Conservation (phyloP, 2,113 vertebrate genomes). For the Triplophysa siluroides region DNA sequence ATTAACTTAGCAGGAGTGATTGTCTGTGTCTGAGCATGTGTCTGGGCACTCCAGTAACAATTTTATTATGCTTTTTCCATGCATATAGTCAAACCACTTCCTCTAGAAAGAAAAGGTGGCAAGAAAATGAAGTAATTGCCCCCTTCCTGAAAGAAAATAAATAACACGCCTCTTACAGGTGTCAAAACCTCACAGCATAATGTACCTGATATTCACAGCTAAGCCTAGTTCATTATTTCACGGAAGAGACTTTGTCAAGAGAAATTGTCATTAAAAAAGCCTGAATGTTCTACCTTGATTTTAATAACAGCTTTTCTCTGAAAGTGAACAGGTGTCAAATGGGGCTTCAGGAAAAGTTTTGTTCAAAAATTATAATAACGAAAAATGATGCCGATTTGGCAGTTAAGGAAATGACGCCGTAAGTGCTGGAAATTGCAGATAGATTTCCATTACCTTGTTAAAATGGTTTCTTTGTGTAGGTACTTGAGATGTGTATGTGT, state of each 20-base stretch:
- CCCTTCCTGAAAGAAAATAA: conserved; percentile 10
- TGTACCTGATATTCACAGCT: conserved; percentile 1
- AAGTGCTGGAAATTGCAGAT: not conserved
- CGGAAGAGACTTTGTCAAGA: not conserved
- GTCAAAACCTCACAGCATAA: not conserved
- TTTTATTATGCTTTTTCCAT: not conserved
- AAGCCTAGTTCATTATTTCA: conserved; percentile 17
- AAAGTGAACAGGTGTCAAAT: conserved; percentile 1
- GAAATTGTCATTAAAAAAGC: not conserved
- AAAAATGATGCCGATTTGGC: not conserved
- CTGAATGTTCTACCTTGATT: not conserved
- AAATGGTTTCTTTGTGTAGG: not conserved
- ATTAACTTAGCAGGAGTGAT: not conserved
- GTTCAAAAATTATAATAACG: not conserved
- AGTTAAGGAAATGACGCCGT: not conserved
- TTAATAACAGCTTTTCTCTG: not conserved
- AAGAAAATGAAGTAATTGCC: conserved; percentile 32
- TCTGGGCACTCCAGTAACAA: not conserved
- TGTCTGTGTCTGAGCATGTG: not conserved
- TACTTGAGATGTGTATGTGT: not conserved
- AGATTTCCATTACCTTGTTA: not conserved
- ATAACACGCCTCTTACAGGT: not conserved
- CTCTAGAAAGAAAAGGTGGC: not conserved
- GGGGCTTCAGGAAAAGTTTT: conserved; percentile 9
- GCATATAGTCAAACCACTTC: not conserved